Evolutionary conservation across 1,140 invertebrate species (phyloP), one percentile per base, ranked within the genome.

Genomic region (Nasonia longicornis): DNA sequence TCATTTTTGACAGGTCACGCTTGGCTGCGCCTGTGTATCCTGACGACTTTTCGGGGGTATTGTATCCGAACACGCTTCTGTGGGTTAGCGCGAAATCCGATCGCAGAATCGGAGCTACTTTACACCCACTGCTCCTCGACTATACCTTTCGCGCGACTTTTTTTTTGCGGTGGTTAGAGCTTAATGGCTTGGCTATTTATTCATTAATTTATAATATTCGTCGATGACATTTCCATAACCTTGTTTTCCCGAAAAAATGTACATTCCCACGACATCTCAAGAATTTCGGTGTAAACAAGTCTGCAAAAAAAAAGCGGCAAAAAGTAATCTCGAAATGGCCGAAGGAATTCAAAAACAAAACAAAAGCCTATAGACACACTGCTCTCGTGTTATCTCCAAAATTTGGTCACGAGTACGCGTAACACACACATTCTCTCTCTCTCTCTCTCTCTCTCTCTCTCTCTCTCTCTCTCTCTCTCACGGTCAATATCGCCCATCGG

Each of bases 1-100:
- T 85, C 64, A 85, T 78, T 78, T 38, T 72, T 84, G 84, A 85
- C 85, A 86, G 84, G 81, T 85, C 83, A 84, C 78, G 85, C 83
- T 84, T 64, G 86, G 66, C 16, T 85, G 82, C 35, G 67, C 71
- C 29, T n/a, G 16, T 63, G 8, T 63, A 64, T 10, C 31, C 63
- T 52, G 70, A 69, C 76, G 8, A 72, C 1, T 14, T 58, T 79
- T 29, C 2, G 76, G 22, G 42, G 63, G 26, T 67, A 73, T 73
- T 77, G 81, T 78, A n/a, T 48, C 14, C 70, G 52, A n/a, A 58
- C n/a, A 26, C n/a, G 76, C 38, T 26, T n/a, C 16, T 35, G 42
- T n/a, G 69, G 20, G 26, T 10, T 29, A 63, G 66, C 38, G 71
- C 38, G 69, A 74, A 78, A 82, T 75, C 42, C 45, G 45, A 78